A percentile compares a stretch with the other conserved stretches of the same genome.
Conservation (phyloP, 2,888 invertebrate genomes). For the Serrognathus titanus region DNA sequence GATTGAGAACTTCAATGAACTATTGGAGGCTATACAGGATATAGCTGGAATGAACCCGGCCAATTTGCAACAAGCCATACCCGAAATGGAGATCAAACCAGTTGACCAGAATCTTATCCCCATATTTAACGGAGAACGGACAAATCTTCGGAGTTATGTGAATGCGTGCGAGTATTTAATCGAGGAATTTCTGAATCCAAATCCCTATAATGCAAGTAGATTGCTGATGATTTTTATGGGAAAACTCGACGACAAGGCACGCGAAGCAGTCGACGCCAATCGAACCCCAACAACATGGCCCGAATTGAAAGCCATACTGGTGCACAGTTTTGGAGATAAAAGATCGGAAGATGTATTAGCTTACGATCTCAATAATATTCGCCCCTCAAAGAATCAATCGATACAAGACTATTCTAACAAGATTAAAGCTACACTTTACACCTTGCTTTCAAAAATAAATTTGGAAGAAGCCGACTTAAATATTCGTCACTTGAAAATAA, state of each 20-base stretch:
- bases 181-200: neutral
- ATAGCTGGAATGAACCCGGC: too few species aligned
- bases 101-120: slow-evolving; percentile 2
- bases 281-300: too few species aligned
- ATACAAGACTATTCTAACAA: slow-evolving; percentile 2
- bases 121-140: neutral
- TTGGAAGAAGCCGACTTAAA: neutral
- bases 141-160: neutral
- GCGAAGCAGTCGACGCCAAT: too few species aligned
- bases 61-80: too few species aligned
- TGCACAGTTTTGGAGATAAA: neutral
- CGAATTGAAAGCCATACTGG: too few species aligned
- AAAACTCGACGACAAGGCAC: too few species aligned
- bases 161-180: slow-evolving; percentile 1
- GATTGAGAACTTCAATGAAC: too few species aligned
- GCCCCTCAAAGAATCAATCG: neutral
- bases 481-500: neutral
- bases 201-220: too few species aligned
- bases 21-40: too few species aligned
- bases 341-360: neutral
- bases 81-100: neutral
- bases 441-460: too few species aligned
- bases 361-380: neutral
- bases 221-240: too few species aligned
- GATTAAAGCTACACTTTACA: too few species aligned